Conservation (phyloP, 2,888 invertebrate species). For the Odontocolon sp. region DNA sequence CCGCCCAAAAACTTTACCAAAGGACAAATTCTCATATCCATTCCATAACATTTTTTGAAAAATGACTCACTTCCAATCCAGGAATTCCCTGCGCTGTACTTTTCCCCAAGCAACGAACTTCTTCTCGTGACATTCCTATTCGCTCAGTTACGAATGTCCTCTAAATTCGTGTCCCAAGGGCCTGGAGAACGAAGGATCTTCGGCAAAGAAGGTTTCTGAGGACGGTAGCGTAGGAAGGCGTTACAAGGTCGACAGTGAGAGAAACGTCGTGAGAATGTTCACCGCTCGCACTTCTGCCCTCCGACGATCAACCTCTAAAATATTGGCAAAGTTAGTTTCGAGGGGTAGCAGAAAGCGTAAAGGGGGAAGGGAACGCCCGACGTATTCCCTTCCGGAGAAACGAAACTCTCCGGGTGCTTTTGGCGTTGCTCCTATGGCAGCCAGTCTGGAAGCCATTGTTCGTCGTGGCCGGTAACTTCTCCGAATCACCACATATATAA, state of each 20-base stretch:
- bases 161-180: slow-evolving; percentile 52
- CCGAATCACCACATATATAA: slow-evolving; percentile 79
- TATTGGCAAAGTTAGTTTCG: slow-evolving; percentile 77
- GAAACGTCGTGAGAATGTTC: slow-evolving; percentile 55
- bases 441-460: slow-evolving; percentile 73
- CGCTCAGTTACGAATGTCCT: slow-evolving; percentile 47
- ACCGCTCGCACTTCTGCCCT: slow-evolving; percentile 57
- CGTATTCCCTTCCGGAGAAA: slow-evolving; percentile 51
- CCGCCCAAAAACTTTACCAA: not conserved
- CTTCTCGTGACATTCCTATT: slow-evolving; percentile 22
- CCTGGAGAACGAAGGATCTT: slow-evolving; percentile 35
- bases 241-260: slow-evolving; percentile 67
- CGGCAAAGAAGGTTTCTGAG: slow-evolving; percentile 26
- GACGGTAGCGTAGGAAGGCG: slow-evolving; percentile 63
- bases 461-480: slow-evolving; percentile 74
- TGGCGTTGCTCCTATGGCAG: slow-evolving; percentile 16
- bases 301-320: slow-evolving; percentile 72
- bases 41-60: slow-evolving; percentile 12
- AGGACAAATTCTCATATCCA: not conserved
- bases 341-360: slow-evolving; percentile 61
- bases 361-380: slow-evolving; percentile 58
- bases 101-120: slow-evolving; percentile 33
- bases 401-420: slow-evolving; percentile 69
- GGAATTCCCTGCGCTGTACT: slow-evolving; percentile 15
- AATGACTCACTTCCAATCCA: slow-evolving; percentile 17